phyloP scores from a whole-genome alignment of 2,113 vertebrate species.

The Rhinoderma darwinii region DNA sequence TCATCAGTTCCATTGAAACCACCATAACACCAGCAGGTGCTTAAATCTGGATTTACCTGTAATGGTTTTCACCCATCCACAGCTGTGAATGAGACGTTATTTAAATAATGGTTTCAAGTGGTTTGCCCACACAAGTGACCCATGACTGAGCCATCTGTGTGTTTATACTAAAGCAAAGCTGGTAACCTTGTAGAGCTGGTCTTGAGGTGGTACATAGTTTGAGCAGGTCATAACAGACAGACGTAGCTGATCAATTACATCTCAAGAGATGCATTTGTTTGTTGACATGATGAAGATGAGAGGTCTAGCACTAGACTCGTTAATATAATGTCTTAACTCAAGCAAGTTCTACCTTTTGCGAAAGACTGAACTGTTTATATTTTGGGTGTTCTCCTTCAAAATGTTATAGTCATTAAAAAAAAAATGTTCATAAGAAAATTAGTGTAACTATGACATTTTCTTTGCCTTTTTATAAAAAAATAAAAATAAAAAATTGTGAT shows the following conservation, averaged over 20 bases:
- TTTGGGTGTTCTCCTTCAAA: background rate
- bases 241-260: slow-evolving; percentile 27
- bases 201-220: background rate
- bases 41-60: slow-evolving; percentile 32
- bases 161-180: slow-evolving; percentile 27
- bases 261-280: slow-evolving; percentile 29
- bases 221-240: background rate
- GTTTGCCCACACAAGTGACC: slow-evolving; percentile 11
- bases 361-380: slow-evolving; percentile 14
- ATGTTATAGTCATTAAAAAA: background rate
- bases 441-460: background rate
- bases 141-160: slow-evolving; percentile 47
- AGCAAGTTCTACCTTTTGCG: background rate
- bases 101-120: slow-evolving; percentile 5
- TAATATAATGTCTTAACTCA: background rate
- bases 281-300: slow-evolving; percentile 34
- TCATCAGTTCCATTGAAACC: background rate
- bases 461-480: too few species aligned
- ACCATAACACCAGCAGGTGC: slow-evolving; percentile 1
- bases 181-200: slow-evolving; percentile 20
- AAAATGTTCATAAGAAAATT: background rate
- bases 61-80: slow-evolving; percentile 26
- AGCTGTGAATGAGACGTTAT: slow-evolving; percentile 32
- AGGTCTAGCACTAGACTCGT: background rate
- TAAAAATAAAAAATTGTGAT: too few species aligned